Conservation (phyloP, 2,797 vertebrate genomes). For the Eupleurogrammus muticus region DNA sequence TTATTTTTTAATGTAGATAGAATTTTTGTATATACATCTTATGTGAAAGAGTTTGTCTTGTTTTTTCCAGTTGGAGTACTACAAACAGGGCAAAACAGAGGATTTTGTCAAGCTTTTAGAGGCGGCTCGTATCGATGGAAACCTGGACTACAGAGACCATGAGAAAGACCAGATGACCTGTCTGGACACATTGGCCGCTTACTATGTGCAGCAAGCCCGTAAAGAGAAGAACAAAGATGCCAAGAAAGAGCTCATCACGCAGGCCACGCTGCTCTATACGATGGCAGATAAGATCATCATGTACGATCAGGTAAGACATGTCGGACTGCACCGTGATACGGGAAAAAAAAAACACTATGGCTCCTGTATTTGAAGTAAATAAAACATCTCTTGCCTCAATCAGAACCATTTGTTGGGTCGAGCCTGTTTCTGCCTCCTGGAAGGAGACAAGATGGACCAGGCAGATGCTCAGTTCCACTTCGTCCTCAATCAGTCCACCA, state of each 20-base stretch:
- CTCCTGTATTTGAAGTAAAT: background rate
- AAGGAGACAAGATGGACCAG: constrained; percentile 99
- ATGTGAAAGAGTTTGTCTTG: background rate
- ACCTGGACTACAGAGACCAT: constrained; percentile 98
- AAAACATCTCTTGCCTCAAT: constrained; percentile 43
- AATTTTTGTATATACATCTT: background rate
- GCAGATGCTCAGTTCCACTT: constrained; percentile 99
- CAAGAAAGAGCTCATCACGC: constrained; percentile 99
- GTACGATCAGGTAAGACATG: constrained; percentile 95
- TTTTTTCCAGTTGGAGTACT: constrained; percentile 93
- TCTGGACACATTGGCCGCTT: constrained; percentile 96
- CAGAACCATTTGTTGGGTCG: constrained; percentile 98
- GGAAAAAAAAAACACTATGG: background rate
- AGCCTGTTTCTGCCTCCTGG: constrained; percentile 98
- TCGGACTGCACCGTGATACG: background rate
- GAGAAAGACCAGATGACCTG: constrained; percentile 99
- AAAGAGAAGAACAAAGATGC: constrained; percentile 99
- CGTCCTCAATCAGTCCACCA: constrained; percentile 98
- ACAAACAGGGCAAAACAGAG: constrained; percentile 98
- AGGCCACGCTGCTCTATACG: constrained; percentile 97
- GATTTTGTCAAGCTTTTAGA: constrained; percentile 99
- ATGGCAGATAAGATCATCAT: constrained; percentile 99
- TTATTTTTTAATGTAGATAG: background rate
- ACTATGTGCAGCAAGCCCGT: constrained; percentile 98
- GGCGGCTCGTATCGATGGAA: constrained; percentile 98